Percentiles rank a stretch among this genome's conserved stretches.
phyloP scores from a whole-genome alignment of 2,797 vertebrate species.

The Kryptopterus vitreolus region DNA sequence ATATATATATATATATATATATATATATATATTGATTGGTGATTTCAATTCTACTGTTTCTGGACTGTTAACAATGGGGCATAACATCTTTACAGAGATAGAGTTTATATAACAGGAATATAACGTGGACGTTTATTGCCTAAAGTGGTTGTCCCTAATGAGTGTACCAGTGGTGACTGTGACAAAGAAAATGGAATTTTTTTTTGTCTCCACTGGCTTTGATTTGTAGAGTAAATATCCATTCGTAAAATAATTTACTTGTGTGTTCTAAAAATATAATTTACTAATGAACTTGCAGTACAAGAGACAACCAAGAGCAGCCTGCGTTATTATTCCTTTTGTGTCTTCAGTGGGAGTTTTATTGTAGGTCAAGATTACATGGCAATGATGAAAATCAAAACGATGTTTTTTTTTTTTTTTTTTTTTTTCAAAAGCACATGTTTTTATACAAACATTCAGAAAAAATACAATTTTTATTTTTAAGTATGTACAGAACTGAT shows the following conservation, averaged over 20 bases:
- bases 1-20: no score
- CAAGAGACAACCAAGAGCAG: neutral
- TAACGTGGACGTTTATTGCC: no score
- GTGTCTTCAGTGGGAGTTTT: slow-evolving; percentile 18
- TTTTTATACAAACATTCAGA: slow-evolving; percentile 46
- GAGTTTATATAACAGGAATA: no score
- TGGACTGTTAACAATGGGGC: no score
- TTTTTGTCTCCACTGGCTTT: no score
- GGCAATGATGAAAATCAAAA: slow-evolving; percentile 9
- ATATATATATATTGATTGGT: neutral
- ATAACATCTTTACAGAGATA: no score
- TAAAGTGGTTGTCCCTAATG: no score
- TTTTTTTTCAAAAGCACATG: slow-evolving; percentile 28
- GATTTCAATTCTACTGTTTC: neutral
- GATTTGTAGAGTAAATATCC: no score
- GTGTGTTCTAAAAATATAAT: no score
- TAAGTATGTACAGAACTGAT: slow-evolving; percentile 82
- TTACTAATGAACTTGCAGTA: neutral
- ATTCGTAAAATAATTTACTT: neutral
- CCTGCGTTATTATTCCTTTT: neutral
- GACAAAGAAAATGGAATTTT: no score
- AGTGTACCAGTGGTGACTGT: no score
- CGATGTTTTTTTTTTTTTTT: no score
- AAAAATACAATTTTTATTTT: slow-evolving; percentile 73
- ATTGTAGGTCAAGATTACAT: slow-evolving; percentile 46